Evolutionary conservation across 2,797 vertebrate species (phyloP).

Genomic region (Morelia viridis): DNA sequence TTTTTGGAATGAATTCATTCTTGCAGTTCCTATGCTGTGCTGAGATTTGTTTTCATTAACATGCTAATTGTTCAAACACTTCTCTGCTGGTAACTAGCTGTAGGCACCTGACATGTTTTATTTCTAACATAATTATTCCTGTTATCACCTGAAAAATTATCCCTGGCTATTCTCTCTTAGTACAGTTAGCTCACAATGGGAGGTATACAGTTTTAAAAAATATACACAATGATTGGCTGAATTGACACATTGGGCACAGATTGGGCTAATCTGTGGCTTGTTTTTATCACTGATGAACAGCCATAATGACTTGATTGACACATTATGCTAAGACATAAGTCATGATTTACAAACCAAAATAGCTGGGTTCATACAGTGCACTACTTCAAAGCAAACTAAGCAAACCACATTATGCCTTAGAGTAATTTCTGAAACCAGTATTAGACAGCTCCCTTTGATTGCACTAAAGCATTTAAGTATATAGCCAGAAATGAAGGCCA

Average conservation of each 20-base stretch:
- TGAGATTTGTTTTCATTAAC: slow-evolving; percentile 5
- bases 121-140: slow-evolving; percentile 14
- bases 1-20: background rate
- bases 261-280: background rate
- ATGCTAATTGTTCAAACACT: background rate
- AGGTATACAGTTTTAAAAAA: background rate
- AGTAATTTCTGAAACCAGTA: background rate
- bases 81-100: slow-evolving; percentile 9
- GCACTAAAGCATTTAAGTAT: background rate
- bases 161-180: background rate
- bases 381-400: background rate
- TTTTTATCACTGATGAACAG: background rate
- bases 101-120: background rate
- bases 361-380: background rate
- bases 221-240: background rate
- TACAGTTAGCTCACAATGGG: background rate
- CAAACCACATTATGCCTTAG: background rate
- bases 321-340: background rate
- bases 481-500: background rate
- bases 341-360: background rate
- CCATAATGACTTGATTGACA: background rate
- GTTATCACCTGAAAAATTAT: background rate
- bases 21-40: background rate
- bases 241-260: background rate
- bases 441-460: background rate